A percentile compares a stretch with the other conserved stretches of the same genome.
Evolutionary conservation across 1,140 invertebrate genomes (phyloP).

Genomic region (Lepidostoma basale): DNA sequence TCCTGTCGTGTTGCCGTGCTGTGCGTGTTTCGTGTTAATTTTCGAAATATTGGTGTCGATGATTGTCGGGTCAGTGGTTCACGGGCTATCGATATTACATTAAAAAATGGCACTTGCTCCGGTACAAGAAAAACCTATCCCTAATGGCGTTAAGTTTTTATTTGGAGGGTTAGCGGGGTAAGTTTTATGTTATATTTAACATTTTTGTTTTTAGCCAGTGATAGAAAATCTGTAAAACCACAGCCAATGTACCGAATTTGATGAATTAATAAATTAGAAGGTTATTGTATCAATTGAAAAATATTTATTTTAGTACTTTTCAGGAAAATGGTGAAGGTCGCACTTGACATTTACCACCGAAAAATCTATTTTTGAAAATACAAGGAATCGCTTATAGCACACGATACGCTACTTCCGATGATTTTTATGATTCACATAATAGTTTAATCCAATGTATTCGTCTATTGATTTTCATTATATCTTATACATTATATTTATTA

Average conservation of each 20-base stretch:
- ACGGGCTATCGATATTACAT: slow-evolving; percentile 3
- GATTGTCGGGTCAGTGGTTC: not conserved
- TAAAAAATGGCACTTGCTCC: slow-evolving; percentile 23
- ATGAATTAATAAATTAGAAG: slow-evolving; percentile 43
- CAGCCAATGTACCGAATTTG: too few species aligned
- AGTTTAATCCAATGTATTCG: too few species aligned
- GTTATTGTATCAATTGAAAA: slow-evolving; percentile 16
- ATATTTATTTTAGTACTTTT: slow-evolving; percentile 7
- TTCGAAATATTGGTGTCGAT: not conserved
- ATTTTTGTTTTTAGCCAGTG: slow-evolving; percentile 44
- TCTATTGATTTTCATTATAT: too few species aligned
- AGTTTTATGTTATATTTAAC: slow-evolving; percentile 49
- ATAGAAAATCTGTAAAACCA: too few species aligned
- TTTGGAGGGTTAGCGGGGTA: slow-evolving; percentile 73
- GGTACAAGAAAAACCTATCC: slow-evolving; percentile 53
- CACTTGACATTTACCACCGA: not conserved
- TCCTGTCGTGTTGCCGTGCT: too few species aligned
- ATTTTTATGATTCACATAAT: too few species aligned
- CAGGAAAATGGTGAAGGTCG: slow-evolving; percentile 5
- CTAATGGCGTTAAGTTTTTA: slow-evolving; percentile 69
- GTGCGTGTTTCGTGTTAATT: too few species aligned
- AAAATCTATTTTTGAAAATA: slow-evolving; percentile 16
- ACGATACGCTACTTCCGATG: slow-evolving; percentile 12
- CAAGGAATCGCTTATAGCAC: too few species aligned
- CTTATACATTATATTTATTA: too few species aligned